Conservation (phyloP, 2,113 vertebrate genomes). For the Columba livia region DNA sequence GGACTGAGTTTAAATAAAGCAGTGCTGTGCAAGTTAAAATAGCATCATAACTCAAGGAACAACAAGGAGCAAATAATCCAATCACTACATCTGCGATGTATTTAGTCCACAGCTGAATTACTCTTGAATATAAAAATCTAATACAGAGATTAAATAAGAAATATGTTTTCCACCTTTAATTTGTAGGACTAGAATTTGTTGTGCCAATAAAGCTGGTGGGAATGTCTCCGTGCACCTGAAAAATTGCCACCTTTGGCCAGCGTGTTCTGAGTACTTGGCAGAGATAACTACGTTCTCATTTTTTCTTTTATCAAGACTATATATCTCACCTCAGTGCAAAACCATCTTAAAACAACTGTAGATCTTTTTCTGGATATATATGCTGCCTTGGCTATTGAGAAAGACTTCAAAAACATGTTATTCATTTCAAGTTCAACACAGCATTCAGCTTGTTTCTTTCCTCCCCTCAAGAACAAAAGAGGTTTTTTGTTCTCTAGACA, state of each 20-base stretch:
- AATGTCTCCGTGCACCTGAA: neutral
- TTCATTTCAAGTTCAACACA: neutral
- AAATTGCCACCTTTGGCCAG: neutral
- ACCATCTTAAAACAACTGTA: neutral
- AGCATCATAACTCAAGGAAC: fast-evolving
- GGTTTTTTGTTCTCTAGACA: neutral
- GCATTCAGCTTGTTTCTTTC: neutral
- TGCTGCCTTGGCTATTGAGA: neutral
- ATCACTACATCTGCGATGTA: neutral
- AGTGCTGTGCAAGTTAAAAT: neutral
- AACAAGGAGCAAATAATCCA: neutral
- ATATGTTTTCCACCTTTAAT: neutral
- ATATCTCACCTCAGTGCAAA: neutral
- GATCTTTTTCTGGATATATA: too few species aligned
- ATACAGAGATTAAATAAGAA: neutral
- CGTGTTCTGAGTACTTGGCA: neutral
- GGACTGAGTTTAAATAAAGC: neutral
- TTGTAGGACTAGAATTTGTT: neutral
- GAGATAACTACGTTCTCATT: neutral
- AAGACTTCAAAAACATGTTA: neutral
- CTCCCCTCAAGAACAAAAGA: neutral
- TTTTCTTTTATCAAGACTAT: neutral
- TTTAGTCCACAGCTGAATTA: neutral
- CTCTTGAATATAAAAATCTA: neutral
- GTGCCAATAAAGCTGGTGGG: neutral